A percentile compares a stretch with the other conserved stretches of the same genome.
Conservation (phyloP, 1,140 invertebrate genomes). For the Scaptomyza montana region DNA sequence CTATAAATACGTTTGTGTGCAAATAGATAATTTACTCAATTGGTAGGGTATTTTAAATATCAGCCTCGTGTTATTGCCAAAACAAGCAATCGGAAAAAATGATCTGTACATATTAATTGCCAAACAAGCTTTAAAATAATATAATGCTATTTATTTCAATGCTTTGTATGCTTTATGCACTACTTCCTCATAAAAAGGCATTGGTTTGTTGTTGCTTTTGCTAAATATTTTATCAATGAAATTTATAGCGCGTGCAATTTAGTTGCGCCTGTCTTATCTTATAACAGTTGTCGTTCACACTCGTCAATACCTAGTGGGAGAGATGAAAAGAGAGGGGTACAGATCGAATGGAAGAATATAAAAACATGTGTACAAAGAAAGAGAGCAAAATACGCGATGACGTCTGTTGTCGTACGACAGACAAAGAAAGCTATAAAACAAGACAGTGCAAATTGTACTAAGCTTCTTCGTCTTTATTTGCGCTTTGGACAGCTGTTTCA, state of each 20-base stretch:
- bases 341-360: background rate
- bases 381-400: slow-evolving; percentile 37
- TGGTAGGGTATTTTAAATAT: background rate
- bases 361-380: background rate
- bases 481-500: slow-evolving; percentile 67
- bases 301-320: slow-evolving; percentile 14
- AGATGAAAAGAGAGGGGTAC: background rate
- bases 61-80: too few species aligned
- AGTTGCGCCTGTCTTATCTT: slow-evolving; percentile 3
- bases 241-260: slow-evolving; percentile 59
- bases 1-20: slow-evolving; percentile 15
- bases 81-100: too few species aligned
- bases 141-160: slow-evolving; percentile 5
- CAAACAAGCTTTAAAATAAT: slow-evolving; percentile 3
- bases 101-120: background rate
- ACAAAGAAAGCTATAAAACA: slow-evolving; percentile 16
- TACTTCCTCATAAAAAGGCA: slow-evolving; percentile 48
- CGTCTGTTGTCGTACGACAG: slow-evolving; percentile 36
- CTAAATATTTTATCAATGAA: slow-evolving; percentile 63
- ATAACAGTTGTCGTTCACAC: slow-evolving; percentile 6
- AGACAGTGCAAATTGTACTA: slow-evolving; percentile 6
- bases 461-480: slow-evolving; percentile 26
- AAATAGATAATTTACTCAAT: slow-evolving; percentile 2
- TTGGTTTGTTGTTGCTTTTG: slow-evolving; percentile 8
- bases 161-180: slow-evolving; percentile 62